Conservation (phyloP, 1,140 invertebrate species). For the Hormaphis cornu region DNA sequence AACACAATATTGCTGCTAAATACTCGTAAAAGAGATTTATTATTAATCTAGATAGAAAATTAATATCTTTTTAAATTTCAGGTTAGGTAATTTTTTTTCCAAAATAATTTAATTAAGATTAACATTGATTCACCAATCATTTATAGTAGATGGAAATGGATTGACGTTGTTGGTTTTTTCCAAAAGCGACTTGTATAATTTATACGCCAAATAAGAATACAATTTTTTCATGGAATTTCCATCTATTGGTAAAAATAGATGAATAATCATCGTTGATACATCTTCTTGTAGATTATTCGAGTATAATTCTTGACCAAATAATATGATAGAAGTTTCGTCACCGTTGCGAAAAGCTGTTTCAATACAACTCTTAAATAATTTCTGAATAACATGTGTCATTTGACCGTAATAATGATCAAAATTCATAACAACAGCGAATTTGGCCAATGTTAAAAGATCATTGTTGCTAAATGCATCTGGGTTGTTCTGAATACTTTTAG, state of each 20-base stretch:
- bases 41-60: too few relatives aligned
- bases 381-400: background rate
- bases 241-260: slow-evolving; percentile 2
- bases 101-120: too few relatives aligned
- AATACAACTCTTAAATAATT: background rate
- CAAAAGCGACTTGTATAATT: background rate
- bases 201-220: background rate
- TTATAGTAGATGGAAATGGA: background rate
- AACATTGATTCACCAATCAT: slow-evolving; percentile 9
- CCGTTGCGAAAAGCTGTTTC: background rate
- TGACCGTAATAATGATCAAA: background rate
- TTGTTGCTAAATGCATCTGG: background rate
- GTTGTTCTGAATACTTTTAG: background rate
- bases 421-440: background rate
- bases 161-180: background rate
- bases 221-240: background rate
- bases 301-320: background rate
- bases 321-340: background rate
- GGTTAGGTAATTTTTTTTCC: too few relatives aligned
- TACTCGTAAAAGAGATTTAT: too few relatives aligned
- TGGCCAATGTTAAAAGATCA: background rate
- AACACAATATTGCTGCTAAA: too few relatives aligned
- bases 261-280: background rate
- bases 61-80: too few relatives aligned
- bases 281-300: background rate